A percentile compares a stretch with the other conserved stretches of the same genome.
Conservation (phyloP, 2,888 invertebrate species). For the Ptychoptera contaminata region DNA sequence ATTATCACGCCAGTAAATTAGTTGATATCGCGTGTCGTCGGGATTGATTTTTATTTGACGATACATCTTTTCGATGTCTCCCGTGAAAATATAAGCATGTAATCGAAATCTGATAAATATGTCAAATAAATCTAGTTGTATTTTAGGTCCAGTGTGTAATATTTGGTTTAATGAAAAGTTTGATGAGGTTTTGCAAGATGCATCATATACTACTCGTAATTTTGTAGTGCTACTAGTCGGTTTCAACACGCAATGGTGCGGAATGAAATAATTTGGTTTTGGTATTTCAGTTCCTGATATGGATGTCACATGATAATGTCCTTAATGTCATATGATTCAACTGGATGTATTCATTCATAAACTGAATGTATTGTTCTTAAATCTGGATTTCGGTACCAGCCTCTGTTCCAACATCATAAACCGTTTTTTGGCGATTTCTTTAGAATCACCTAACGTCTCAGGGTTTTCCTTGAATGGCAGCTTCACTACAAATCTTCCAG, state of each 20-base stretch:
- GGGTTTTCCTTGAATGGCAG: conserved; percentile 1
- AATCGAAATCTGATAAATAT: conserved; percentile 3
- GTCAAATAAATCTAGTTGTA: conserved; percentile 1
- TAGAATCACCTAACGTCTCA: not conserved
- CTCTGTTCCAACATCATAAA: too few species aligned
- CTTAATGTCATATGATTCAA: conserved; percentile 2
- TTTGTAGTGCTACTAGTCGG: conserved; percentile 5
- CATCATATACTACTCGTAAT: conserved; percentile 7
- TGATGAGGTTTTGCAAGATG: not conserved
- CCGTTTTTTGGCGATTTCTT: not conserved
- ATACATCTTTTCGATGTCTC: conserved; percentile 7
- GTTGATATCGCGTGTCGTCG: too few species aligned
- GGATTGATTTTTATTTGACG: conserved; percentile 4
- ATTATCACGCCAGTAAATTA: too few species aligned
- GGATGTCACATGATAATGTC: too few species aligned
- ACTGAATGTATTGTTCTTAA: conserved; percentile 1
- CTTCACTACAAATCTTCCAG: not conserved
- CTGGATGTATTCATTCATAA: conserved; percentile 2
- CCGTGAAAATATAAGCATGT: conserved; percentile 7
- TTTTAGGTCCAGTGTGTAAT: not conserved
- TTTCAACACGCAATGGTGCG: conserved; percentile 12
- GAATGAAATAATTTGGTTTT: conserved; percentile 9
- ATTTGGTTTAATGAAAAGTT: conserved; percentile 6
- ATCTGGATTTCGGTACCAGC: not conserved
- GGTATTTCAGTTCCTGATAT: not conserved